phyloP scores from a whole-genome alignment of 2,888 invertebrate genomes.

The Subacronicta megacephala region DNA sequence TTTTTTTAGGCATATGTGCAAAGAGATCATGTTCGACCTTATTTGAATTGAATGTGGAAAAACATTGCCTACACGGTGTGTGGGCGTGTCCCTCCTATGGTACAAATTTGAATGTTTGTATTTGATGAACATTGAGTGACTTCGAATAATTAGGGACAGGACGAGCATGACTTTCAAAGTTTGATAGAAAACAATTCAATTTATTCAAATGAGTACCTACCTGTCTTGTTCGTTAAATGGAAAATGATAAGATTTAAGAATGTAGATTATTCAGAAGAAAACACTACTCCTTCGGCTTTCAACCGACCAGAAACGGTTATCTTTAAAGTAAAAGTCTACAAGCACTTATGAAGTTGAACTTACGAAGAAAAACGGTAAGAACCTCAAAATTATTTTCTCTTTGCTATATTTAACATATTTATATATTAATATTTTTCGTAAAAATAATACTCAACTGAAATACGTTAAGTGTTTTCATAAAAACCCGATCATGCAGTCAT shows the following conservation, averaged over 20 bases:
- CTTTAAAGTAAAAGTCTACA: too few relatives aligned
- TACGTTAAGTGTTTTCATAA: constrained; percentile 15
- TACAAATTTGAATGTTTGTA: constrained; percentile 70
- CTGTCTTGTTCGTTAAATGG: constrained; percentile 18
- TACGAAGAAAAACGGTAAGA: too few relatives aligned
- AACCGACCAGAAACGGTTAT: too few relatives aligned
- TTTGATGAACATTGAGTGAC: constrained; percentile 62
- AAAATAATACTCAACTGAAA: too few relatives aligned
- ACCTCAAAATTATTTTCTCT: too few relatives aligned
- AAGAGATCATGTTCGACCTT: constrained; percentile 53
- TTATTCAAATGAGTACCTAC: constrained; percentile 55
- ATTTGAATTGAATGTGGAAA: constrained; percentile 79
- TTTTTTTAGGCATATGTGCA: constrained; percentile 38
- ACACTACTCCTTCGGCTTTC: too few relatives aligned
- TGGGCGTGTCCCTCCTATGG: constrained; percentile 66
- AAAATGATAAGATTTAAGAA: neutral
- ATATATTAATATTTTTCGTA: too few relatives aligned
- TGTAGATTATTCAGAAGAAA: too few relatives aligned
- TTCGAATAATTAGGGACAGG: constrained; percentile 62
- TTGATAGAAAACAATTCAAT: constrained; percentile 51
- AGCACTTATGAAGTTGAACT: too few relatives aligned
- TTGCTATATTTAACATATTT: too few relatives aligned
- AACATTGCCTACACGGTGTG: constrained; percentile 58
- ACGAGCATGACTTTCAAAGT: constrained; percentile 54
- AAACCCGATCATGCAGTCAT: constrained; percentile 16